Evolutionary conservation across 30 jellyfish, hydroid and myxozoan species (phyloP).

Genomic region (Euphysa ruthae): DNA sequence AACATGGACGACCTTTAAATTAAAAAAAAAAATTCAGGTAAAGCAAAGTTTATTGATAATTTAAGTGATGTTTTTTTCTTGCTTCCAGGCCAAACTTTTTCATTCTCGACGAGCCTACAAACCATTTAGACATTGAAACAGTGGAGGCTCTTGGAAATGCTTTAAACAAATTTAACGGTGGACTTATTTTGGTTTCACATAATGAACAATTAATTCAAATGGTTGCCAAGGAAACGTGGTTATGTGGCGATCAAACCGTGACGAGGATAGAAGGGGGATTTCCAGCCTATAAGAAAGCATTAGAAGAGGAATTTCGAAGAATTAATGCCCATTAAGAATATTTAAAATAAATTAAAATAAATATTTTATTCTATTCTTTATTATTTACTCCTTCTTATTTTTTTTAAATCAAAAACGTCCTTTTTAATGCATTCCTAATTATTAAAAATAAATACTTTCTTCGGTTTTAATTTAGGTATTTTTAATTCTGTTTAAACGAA

Average conservation of each 20-base stretch:
- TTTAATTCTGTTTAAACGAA: no score
- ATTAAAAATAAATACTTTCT: no score
- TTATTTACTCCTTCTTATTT: no score
- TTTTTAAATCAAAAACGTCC: no score
- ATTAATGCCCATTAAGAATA: constrained; percentile 24
- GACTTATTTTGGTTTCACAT: constrained; percentile 84
- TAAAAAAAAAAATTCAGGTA: no score
- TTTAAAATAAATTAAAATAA: no score
- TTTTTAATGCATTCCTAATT: no score
- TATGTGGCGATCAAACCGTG: constrained; percentile 79
- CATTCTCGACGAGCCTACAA: constrained; percentile 95
- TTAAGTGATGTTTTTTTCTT: no score
- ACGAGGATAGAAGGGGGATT: constrained; percentile 85
- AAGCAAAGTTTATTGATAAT: no score
- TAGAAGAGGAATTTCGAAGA: constrained; percentile 85
- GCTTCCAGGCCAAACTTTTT: constrained; percentile 79
- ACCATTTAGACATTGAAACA: constrained; percentile 91
- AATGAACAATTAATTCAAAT: constrained; percentile 85
- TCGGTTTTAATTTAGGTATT: no score
- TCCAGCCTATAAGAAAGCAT: constrained; percentile 75
- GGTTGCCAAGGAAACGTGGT: constrained; percentile 95
- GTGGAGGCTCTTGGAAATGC: constrained; percentile 98
- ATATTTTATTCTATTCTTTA: no score
- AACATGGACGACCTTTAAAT: no score
- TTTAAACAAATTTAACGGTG: constrained; percentile 81